Base-by-base conservation (phyloP, 2,797 vertebrate species). In the Chromobotia macracanthus region DNA sequence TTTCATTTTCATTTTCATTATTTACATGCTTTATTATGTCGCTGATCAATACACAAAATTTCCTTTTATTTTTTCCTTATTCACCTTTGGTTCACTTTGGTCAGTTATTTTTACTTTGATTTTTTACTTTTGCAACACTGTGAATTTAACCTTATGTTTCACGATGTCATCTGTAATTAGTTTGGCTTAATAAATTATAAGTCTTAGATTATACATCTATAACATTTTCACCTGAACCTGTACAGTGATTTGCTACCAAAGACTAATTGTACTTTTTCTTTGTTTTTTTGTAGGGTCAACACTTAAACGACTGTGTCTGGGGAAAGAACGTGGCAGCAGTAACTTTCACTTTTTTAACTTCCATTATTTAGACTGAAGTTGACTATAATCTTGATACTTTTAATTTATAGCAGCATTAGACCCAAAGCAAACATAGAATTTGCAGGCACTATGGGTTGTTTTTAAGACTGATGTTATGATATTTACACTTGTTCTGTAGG, bases 241-340 rank as follows among this genome's bases (percentile, higher is more conserved):
- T 65, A 55, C 4, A 11, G 18, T 38, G 25, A 64, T 55, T 68
- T 41, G 15, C 31, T 25, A 7, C 38, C 50, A 31, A 50, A 41
- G 28, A 31, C 11, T 55, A 21, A 63, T 51, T 41, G 35, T 72
- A 35, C 28, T 28, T 3, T 0, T 56, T 15, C 8, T 19, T 41
- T 61, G 66, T 68, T 86, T 94, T n/a, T 88, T 94, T 90, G 77
- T 90, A 96, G 98, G 98, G 98, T 94, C 97, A 84, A 98, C 98
- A 75, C 91, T 99, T 94, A 99, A 99, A 93, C 94, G 97, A 86
- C 92, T 99, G 87, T 99, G 97, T 93, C 96, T 99, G 82, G 97
- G 98, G 87, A 99, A 99, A 96, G 97, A 99, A 88, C 96, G 97
- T 88, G 95, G 96, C 92, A 96, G 92, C 95, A 95, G 98, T 99